Conservation (phyloP, 2,888 invertebrate species). For the Rhamphomyia laevipes region DNA sequence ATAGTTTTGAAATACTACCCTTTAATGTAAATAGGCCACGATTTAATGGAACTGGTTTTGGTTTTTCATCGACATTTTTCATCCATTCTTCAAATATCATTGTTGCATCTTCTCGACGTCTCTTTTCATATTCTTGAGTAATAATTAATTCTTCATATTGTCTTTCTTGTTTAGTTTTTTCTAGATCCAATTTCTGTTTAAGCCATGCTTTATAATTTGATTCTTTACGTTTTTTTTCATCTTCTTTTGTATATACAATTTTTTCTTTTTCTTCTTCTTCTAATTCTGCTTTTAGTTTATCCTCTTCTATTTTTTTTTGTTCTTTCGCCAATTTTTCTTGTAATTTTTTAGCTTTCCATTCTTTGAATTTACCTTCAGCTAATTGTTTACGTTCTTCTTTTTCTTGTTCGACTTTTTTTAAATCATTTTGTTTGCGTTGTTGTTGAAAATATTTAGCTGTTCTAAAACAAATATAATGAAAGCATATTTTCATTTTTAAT, state of each 20-base stretch:
- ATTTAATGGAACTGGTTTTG: slow-evolving; percentile 35
- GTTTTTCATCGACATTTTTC: slow-evolving; percentile 25
- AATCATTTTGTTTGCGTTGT: slow-evolving; percentile 16
- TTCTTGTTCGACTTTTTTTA: slow-evolving; percentile 16
- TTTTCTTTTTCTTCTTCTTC: slow-evolving; percentile 13
- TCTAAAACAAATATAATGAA: slow-evolving; percentile 6
- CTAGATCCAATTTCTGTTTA: slow-evolving; percentile 21
- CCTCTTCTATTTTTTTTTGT: slow-evolving; percentile 7
- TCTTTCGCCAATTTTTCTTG: slow-evolving; percentile 7
- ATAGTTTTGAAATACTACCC: slow-evolving; percentile 30
- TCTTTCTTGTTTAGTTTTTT: slow-evolving; percentile 18
- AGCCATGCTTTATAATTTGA: slow-evolving; percentile 21
- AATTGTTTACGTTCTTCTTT: slow-evolving; percentile 20
- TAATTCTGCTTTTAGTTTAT: slow-evolving; percentile 10
- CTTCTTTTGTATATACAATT: neutral
- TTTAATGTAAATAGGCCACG: slow-evolving; percentile 31
- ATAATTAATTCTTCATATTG: slow-evolving; percentile 16
- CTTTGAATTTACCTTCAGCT: slow-evolving; percentile 23
- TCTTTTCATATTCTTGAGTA: slow-evolving; percentile 11
- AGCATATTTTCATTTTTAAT: no score
- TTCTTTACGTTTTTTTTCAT: neutral
- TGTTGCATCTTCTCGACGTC: slow-evolving; percentile 17
- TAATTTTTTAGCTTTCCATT: slow-evolving; percentile 25
- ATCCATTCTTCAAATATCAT: slow-evolving; percentile 29
- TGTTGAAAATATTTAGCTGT: slow-evolving; percentile 17